A percentile compares a stretch with the other conserved stretches of the same genome.
phyloP scores from a whole-genome alignment of 64 coral and sea anemone genomes.

The Actinia equina region DNA sequence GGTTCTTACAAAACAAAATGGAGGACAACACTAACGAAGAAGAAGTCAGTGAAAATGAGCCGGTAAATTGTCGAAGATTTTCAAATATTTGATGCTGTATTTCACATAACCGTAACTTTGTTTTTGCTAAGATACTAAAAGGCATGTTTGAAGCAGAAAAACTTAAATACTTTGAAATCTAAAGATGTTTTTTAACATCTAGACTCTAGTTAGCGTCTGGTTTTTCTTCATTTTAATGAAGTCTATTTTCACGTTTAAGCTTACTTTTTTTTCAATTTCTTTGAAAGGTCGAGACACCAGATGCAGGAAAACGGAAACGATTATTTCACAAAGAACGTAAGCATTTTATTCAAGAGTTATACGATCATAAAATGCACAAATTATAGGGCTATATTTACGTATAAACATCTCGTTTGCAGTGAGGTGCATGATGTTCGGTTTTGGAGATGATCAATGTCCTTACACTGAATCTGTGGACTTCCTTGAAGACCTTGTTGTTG shows the following conservation, averaged over 20 bases:
- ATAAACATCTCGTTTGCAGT: conserved; percentile 39
- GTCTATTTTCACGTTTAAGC: not conserved
- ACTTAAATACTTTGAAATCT: not conserved
- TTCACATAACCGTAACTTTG: not conserved
- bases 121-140: not conserved
- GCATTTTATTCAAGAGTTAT: conserved; percentile 4
- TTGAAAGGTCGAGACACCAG: conserved; percentile 53
- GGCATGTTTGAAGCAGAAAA: not conserved
- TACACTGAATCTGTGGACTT: conserved; percentile 97
- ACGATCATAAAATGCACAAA: no score
- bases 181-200: not conserved
- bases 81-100: no score
- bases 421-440: conserved; percentile 98
- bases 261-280: not conserved
- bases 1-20: conserved; percentile 21
- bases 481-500: conserved; percentile 92
- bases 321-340: conserved; percentile 90
- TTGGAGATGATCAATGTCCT: conserved; percentile 97
- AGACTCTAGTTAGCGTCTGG: no score
- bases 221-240: not conserved
- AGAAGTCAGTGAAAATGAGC: not conserved
- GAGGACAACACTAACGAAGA: conserved; percentile 5
- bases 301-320: conserved; percentile 65
- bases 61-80: not conserved
- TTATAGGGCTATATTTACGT: no score